These are phyloP conservation scores for Manis pentadactyla DNA, from an alignment of 2,797 vertebrate genomes.

Conservation along the genomic window DNA sequence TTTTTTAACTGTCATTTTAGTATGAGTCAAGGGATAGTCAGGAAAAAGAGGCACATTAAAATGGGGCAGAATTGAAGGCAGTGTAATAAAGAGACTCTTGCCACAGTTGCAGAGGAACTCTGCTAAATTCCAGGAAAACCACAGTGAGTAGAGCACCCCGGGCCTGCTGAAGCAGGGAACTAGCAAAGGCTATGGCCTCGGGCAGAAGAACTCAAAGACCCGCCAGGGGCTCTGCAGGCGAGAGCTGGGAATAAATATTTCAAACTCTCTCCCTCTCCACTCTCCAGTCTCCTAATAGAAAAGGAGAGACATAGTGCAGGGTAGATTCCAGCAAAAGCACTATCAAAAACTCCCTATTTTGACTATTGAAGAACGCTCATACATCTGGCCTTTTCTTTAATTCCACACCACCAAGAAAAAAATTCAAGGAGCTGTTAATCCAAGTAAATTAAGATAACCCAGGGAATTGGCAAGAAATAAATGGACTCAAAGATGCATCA, in stretches of 20 bases:
- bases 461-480: conserved; percentile 53
- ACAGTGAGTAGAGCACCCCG: neutral
- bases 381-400: conserved; percentile 17
- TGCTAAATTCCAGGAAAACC: neutral
- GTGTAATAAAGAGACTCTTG: neutral
- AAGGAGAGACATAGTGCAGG: neutral
- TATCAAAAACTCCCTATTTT: neutral
- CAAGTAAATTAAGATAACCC: conserved; percentile 52
- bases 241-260: neutral
- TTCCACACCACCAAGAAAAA: neutral
- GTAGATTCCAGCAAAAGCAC: neutral
- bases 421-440: conserved; percentile 38
- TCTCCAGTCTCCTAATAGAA: neutral
- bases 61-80: neutral
- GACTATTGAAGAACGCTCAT: neutral
- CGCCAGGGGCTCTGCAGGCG: neutral
- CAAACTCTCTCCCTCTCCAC: neutral
- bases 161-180: neutral
- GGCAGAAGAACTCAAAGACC: neutral
- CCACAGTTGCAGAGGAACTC: neutral
- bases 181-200: neutral
- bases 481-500: conserved; percentile 32
- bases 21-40: neutral
- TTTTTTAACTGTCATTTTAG: neutral
- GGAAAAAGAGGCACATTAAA: neutral